phyloP scores from a whole-genome alignment of 2,888 invertebrate species.

The Microdon myrmicae region DNA sequence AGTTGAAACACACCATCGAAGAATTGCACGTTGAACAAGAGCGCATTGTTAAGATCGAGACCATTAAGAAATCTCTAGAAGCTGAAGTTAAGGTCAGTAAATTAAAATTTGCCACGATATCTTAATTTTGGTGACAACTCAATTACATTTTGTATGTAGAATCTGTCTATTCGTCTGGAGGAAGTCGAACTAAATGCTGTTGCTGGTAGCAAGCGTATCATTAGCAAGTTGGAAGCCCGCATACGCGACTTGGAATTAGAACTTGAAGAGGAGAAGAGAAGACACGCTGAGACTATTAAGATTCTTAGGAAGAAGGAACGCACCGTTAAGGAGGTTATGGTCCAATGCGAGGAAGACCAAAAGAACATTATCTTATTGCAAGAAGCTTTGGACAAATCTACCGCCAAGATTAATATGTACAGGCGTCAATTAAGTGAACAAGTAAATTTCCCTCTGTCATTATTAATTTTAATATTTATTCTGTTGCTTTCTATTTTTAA shows the following conservation, averaged over 20 bases:
- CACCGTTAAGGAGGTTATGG: conserved; percentile 92
- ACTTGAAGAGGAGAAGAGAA: conserved; percentile 95
- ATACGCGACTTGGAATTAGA: conserved; percentile 95
- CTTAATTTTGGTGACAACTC: not conserved
- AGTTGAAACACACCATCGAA: conserved; percentile 94
- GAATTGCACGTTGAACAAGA: conserved; percentile 95
- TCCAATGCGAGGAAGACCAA: conserved; percentile 96
- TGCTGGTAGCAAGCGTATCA: conserved; percentile 95
- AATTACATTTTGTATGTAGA: conserved; percentile 66
- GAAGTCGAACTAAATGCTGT: conserved; percentile 98
- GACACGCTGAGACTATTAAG: conserved; percentile 97
- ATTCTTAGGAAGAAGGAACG: conserved; percentile 98
- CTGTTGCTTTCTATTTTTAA: too few species aligned
- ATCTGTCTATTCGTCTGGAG: conserved; percentile 89
- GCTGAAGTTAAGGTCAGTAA: conserved; percentile 86
- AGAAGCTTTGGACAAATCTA: conserved; percentile 87
- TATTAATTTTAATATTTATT: too few species aligned
- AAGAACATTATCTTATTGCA: conserved; percentile 93
- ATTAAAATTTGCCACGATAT: conserved; percentile 3
- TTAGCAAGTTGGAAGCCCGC: conserved; percentile 96
- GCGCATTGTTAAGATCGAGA: conserved; percentile 95
- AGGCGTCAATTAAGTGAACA: conserved; percentile 96
- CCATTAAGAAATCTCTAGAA: conserved; percentile 96
- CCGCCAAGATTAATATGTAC: conserved; percentile 90
- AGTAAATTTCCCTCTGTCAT: conserved; percentile 72